Evolutionary conservation across 2,888 invertebrate genomes (phyloP), one percentile per base, ranked within the genome.

Genomic region (Sarcophaga variegata): DNA sequence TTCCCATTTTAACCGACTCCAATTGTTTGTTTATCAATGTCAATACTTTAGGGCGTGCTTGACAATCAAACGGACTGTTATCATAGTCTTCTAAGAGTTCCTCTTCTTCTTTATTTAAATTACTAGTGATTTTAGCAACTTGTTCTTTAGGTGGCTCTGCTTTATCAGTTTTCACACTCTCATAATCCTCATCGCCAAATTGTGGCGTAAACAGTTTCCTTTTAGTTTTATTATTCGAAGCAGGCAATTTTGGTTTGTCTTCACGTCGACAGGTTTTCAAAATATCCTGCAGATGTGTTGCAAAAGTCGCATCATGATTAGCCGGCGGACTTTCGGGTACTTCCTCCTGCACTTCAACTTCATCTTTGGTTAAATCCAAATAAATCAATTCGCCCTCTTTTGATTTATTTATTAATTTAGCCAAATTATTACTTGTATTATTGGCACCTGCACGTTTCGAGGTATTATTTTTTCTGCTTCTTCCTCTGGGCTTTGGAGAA

Each of bases 191-290:
- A 78, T 90, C 90, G 4, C 92, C 92, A 11, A 90, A 89, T 49
- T 90, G 89, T 0, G 92, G 91, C 0, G 92, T 93, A 70, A 93
- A 93, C 2, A 93, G 87, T 27, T 92, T 92, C 22, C 90, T 89
- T 47, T 88, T 90, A 8, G 86, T 81, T 6, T 81, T 88, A 5
- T 60, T 77, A 0, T 90, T 90, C 0, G 92, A 91, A 4, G 89
- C 88, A 2, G 89, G 89, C 5, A 93, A 17, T 83, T 91, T 91
- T 0, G 91, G 88, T 20, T 92, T 93, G 2, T 89, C 90, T 5
- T 84, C 88, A 27, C 85, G 89, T 4, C 89, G 90, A 60, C 91
- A 92, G 0, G 89, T 90, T 25, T 90, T 88, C 2, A 93, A 86
- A 17, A 93, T 90, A n/a, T 91, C 89, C 4, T 91, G 85, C 3